Evolutionary conservation across 2,797 vertebrate species (phyloP), one percentile per base, ranked within the genome.

Genomic region (Syngnathus acus): DNA sequence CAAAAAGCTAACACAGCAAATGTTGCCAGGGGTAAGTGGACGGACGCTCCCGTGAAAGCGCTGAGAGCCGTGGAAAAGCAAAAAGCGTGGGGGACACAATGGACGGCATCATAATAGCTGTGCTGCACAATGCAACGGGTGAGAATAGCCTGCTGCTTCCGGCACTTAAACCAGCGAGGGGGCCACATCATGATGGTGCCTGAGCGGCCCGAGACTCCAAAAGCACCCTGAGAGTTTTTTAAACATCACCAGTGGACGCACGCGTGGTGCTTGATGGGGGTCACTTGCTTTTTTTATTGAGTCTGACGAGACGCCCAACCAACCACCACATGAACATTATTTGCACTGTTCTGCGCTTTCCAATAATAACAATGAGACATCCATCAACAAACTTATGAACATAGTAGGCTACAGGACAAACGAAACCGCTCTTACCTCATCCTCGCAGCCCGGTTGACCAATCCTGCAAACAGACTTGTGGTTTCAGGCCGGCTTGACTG

Each of bases 1-100:
- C 70, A 90, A 90, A 83, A 85, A 51, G 91, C 88, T 66, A 77
- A 78, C 88, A 57, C 89, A 89, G 89, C 90, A 89, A 83, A 88
- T 77, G 73, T 71, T 50, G 26, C 76, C 72, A 91, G 19, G 6
- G 19, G 19, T 8, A 17, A 87, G 13, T 17, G 45, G 68, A 76
- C 73, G 11, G 60, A 62, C 74, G 81, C 72, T 73, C 81, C 63
- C 17, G 54, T 64, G 75, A 87, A 90, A 88, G 63, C 58, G 88
- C 91, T 91, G 90, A 90, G 88, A 79, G 83, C 65, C 72, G 78
- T 68, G 72, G 84, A 89, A 90, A 81, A 51, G n/a, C 50, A 32
- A 32, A 32, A 32, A 32, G 73, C 76, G 3, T 51, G 69, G 5
- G 40, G 9, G 38, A 23, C 26, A 64, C 62, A 64, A 64, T 32